Conservation (phyloP, 2,113 vertebrate genomes). For the Saccopteryx bilineata region DNA sequence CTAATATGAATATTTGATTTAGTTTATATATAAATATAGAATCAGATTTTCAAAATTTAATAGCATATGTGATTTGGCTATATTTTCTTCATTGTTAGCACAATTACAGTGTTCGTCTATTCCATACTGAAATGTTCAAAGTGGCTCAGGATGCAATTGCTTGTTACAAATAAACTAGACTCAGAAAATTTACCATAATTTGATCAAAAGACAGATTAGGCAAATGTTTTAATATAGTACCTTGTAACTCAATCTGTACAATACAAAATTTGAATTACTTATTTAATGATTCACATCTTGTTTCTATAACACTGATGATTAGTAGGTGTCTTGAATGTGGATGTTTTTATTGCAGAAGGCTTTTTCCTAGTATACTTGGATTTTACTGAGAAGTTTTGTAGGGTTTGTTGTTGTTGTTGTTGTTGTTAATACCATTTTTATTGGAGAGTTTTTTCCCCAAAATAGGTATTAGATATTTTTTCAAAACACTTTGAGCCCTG, state of each 20-base stretch:
- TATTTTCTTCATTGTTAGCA: background rate
- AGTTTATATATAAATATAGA: background rate
- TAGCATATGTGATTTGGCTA: background rate
- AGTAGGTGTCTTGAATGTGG: background rate
- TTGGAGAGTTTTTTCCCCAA: background rate
- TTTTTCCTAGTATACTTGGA: background rate
- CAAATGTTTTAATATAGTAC: background rate
- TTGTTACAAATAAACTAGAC: constrained; percentile 27
- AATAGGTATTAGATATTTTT: background rate
- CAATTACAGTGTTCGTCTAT: background rate
- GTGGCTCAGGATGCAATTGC: background rate
- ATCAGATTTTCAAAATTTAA: background rate
- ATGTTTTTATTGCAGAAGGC: background rate
- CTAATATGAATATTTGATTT: background rate
- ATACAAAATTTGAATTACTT: background rate
- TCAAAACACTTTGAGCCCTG: too few species aligned
- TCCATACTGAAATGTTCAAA: background rate
- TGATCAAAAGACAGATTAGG: background rate
- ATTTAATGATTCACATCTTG: background rate
- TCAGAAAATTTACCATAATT: background rate
- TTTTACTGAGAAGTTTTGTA: background rate
- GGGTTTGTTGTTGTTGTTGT: background rate
- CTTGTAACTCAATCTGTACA: background rate
- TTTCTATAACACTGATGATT: background rate
- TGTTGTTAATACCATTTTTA: constrained; percentile 6